These are phyloP conservation scores for Cliona cf. orientalis DNA, from an alignment of 37 sponge, comb jelly and placozoan species.

Conservation along the genomic window DNA sequence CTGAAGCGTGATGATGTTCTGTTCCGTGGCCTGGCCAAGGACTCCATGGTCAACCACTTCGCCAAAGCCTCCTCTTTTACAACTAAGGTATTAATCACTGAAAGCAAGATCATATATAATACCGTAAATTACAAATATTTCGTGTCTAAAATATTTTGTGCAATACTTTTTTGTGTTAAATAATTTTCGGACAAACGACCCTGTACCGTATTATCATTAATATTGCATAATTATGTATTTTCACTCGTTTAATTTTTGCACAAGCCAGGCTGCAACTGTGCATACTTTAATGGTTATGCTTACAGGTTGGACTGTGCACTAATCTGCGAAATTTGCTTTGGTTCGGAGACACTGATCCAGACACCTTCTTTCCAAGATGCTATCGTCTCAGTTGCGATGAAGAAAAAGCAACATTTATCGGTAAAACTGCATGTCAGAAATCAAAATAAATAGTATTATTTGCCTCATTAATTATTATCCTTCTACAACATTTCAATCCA, in stretches of 20 bases:
- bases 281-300: conserved; percentile 6
- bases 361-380: conserved; percentile 94
- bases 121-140: too few relatives aligned
- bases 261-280: background rate
- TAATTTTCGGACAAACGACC: too few relatives aligned
- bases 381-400: conserved; percentile 82
- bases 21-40: conserved; percentile 50
- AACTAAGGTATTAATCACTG: conserved; percentile 80
- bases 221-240: background rate
- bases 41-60: conserved; percentile 89
- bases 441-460: too few relatives aligned
- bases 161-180: too few relatives aligned
- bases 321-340: conserved; percentile 78
- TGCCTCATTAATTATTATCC: background rate
- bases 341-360: conserved; percentile 77
- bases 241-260: too few relatives aligned
- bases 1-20: conserved; percentile 60
- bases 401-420: conserved; percentile 83
- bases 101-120: background rate
- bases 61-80: conserved; percentile 81
- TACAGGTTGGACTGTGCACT: conserved; percentile 84
- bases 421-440: too few relatives aligned
- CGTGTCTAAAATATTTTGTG: too few relatives aligned
- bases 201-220: too few relatives aligned
- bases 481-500: conserved; percentile 4